Conservation (phyloP, 2,888 invertebrate genomes). For the Tetragonisca angustula region DNA sequence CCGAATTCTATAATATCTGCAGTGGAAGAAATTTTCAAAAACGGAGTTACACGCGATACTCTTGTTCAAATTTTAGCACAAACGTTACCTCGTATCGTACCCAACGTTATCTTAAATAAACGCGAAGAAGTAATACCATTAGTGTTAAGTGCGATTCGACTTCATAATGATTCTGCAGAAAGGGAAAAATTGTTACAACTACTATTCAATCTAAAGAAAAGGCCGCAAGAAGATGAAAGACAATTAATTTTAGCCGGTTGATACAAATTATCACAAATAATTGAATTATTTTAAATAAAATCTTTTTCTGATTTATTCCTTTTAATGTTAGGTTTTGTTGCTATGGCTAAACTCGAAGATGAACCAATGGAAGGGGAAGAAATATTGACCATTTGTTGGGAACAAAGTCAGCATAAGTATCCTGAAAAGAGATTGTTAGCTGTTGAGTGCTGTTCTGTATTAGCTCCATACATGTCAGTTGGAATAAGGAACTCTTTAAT, state of each 20-base stretch:
- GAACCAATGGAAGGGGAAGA: constrained; percentile 87
- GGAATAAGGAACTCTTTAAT: constrained; percentile 88
- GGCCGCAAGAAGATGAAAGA: constrained; percentile 88
- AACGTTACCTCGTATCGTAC: constrained; percentile 87
- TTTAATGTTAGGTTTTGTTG: constrained; percentile 82
- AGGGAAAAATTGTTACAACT: constrained; percentile 88
- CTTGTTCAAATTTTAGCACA: constrained; percentile 85
- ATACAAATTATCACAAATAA: constrained; percentile 25
- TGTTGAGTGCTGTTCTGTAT: constrained; percentile 88
- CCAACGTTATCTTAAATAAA: constrained; percentile 89
- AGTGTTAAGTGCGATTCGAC: constrained; percentile 86
- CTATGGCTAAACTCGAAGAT: constrained; percentile 84
- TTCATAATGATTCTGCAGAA: constrained; percentile 86
- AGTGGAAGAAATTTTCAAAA: constrained; percentile 81
- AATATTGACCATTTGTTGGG: constrained; percentile 90
- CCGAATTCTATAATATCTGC: constrained; percentile 79
- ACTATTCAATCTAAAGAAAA: constrained; percentile 89
- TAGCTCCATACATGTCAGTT: constrained; percentile 88
- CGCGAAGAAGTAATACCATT: constrained; percentile 89
- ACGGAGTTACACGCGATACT: constrained; percentile 81
- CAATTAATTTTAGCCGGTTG: constrained; percentile 86
- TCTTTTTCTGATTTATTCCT: constrained; percentile 15
- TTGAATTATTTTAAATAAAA: constrained; percentile 1
- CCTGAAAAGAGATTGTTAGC: constrained; percentile 88
- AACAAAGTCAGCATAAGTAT: constrained; percentile 89